Conservation (phyloP, 2,113 vertebrate genomes). For the Megaceryle maxima region DNA sequence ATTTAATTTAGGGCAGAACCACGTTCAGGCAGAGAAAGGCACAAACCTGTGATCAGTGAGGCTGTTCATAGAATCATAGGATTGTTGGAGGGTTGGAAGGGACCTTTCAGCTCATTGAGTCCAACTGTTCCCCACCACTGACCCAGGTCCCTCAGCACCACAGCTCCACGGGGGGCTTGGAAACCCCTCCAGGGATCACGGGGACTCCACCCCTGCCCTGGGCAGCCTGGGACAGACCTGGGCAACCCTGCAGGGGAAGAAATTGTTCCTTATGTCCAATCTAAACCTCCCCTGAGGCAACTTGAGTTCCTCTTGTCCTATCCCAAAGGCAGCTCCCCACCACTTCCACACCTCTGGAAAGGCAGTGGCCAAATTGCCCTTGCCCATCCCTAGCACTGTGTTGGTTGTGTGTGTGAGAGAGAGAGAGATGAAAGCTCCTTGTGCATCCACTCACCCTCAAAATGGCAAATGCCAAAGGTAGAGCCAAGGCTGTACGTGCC, state of each 20-base stretch:
- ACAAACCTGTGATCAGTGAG: background rate
- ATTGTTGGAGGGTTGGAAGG: background rate
- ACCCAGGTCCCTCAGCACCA: background rate
- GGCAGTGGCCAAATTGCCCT: accelerated
- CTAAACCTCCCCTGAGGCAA: too few species aligned
- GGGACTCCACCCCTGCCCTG: too few species aligned
- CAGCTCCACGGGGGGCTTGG: background rate
- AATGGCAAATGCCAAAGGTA: accelerated
- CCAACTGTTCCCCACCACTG: too few species aligned
- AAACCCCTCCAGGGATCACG: background rate
- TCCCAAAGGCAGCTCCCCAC: background rate
- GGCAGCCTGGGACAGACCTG: too few species aligned
- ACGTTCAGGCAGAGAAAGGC: background rate
- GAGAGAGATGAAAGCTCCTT: background rate
- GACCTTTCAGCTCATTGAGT: background rate
- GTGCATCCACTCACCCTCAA: background rate
- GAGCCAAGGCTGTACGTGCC: accelerated
- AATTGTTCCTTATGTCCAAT: too few species aligned
- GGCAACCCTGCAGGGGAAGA: too few species aligned
- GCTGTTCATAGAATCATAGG: background rate
- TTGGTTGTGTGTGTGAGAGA: accelerated
- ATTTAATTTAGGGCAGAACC: slow-evolving; percentile 15
- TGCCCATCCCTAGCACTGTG: background rate
- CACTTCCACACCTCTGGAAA: accelerated
- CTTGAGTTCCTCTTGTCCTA: too few species aligned